Base-by-base conservation (phyloP, 2,888 invertebrate genomes). In the Lycaena phlaeas region DNA sequence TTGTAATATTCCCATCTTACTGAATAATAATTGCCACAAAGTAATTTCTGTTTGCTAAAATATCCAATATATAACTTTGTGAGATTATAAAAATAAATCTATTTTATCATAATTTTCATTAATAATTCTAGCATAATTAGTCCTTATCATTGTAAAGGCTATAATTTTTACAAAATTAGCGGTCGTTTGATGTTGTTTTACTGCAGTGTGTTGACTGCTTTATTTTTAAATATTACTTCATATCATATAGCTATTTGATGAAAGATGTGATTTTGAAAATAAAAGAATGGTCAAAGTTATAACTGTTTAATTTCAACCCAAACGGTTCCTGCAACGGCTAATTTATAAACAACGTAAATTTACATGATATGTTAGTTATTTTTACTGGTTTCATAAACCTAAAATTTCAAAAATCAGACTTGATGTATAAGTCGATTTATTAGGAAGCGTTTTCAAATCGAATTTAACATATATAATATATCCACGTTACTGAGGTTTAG, bases 241-340 rank as follows among this genome's bases (percentile, higher is more conserved):
- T 6, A 22, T 4, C 22, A 11, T 6, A 22, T 22, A 34, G 4
- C 2, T 18, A 34, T 34, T 34, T 58, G 45, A 53, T 42, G 43
- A 50, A 51, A 61, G 55, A 68, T 81, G 79, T 81, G 71, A 76
- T 74, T 67, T 57, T 71, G 65, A 62, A 51, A 78, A 77, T 77
- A 79, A 79, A 77, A 64, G 52, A 57, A 63, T 79, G 68, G 72
- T 69, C 56, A 67, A 66, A 71, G 68, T 64, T 44, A 66, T 73
- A 71, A 68, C 71, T 79, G 70, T 82, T 84, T 82, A 81, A 75
- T 82, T 82, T 68, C 68, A 61, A 65, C 79, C 81, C 73, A 66
- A 64, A 63, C 68, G 61, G 57, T 66, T 72, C 79, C 52, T 46
- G 30, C 38, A 36, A 41, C 29, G 36, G 31, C 40, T 29, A 43